Base-by-base conservation (phyloP, 2,888 invertebrate genomes). In the Muscina levida region DNA sequence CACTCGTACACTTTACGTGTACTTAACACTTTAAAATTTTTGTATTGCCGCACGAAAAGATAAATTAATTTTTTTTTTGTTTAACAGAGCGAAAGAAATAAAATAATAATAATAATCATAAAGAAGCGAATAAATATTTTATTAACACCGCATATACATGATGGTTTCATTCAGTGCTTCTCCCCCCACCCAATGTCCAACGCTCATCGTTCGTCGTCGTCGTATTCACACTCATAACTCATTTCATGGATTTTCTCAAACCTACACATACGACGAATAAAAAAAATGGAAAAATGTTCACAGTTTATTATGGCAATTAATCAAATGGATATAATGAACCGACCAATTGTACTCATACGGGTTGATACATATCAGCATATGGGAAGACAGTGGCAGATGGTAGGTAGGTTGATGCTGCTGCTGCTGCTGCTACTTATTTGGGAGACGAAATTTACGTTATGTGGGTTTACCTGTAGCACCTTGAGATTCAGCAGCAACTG, bases 71-170 rank as follows among this genome's bases (percentile, higher is more conserved):
- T 24, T n/a, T n/a, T n/a, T n/a, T n/a, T n/a, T n/a, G n/a, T n/a
- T n/a, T n/a, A n/a, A n/a, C n/a, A n/a, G n/a, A n/a, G 37, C 31
- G 31, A 31, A 3, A 31, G n/a, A 42, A 62, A 17, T 11, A 37
- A 39, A 62, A 62, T 42, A 39, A 62, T 31, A 59, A 59, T 39
- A 62, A 62, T 62, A 62, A 62, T 62, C 62, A 62, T 62, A 62
- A 62, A 62, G n/a, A 31, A 62, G 42, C 42, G 62, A 39, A 62
- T 62, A 62, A 62, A 62, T 62, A 62, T 62, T 62, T 19, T 62
- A 62, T 62, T 62, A 62, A 62, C 42, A 62, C 62, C 62, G 42
- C 22, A 62, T 62, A 31, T 8, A 31, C 31, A 11, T 42, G 24
- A 2, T 37, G 4, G 37, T 37, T 37, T 37, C 10, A 37, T 19